Evolutionary conservation across 2,888 invertebrate genomes (phyloP).

Genomic region (Oligia strigilis): DNA sequence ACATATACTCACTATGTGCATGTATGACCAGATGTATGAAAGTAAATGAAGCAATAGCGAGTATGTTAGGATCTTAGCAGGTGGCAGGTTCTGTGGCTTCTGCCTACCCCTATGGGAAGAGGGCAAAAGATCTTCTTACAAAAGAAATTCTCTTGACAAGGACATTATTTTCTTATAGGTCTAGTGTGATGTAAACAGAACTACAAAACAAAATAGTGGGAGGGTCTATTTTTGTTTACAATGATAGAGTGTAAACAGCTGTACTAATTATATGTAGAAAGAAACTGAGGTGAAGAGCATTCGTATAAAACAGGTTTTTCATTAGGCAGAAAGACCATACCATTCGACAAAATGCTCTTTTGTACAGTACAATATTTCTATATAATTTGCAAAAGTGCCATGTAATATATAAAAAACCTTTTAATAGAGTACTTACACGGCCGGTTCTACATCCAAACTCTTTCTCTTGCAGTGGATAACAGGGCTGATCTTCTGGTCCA

Average conservation of each 20-base stretch:
- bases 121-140: background rate
- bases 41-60: too few relatives aligned
- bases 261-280: background rate
- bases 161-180: background rate
- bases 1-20: too few relatives aligned
- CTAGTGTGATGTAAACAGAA: background rate
- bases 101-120: too few relatives aligned
- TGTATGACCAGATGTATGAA: too few relatives aligned
- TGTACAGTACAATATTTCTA: background rate
- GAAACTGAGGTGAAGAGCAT: background rate
- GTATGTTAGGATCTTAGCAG: too few relatives aligned
- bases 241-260: background rate
- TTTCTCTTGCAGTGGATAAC: constrained; percentile 86
- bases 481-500: constrained; percentile 72
- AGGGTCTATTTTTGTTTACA: background rate
- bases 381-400: background rate
- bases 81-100: too few relatives aligned
- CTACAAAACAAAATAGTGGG: background rate
- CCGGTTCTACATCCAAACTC: constrained; percentile 84
- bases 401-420: background rate
- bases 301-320: background rate
- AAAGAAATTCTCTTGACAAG: background rate
- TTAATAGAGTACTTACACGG: constrained; percentile 84
- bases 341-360: background rate
- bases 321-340: background rate